A percentile compares a stretch with the other conserved stretches of the same genome.
phyloP scores from a whole-genome alignment of 1,140 invertebrate genomes.

The Halesus radiatus region DNA sequence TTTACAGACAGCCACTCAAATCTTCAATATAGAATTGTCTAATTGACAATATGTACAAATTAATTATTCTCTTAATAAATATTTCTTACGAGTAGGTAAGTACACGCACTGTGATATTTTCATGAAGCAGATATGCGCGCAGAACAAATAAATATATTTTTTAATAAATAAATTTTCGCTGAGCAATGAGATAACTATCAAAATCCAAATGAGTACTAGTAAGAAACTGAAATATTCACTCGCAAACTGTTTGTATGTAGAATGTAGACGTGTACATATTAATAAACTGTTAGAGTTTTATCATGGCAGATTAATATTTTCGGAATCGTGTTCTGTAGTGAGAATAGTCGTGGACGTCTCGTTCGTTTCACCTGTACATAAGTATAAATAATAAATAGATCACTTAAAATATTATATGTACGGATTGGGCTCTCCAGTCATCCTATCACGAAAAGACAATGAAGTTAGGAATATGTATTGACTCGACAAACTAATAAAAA shows the following conservation, averaged over 20 bases:
- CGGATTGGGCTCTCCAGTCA: neutral
- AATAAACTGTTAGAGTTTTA: too few relatives aligned
- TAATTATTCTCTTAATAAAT: neutral
- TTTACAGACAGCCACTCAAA: slow-evolving; percentile 1
- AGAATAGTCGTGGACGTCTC: neutral
- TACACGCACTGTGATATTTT: neutral
- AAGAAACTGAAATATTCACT: too few relatives aligned
- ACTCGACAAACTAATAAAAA: neutral
- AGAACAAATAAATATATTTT: neutral
- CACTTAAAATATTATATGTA: slow-evolving; percentile 2
- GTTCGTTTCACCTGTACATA: neutral
- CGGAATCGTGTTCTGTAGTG: too few relatives aligned
- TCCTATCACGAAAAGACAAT: neutral
- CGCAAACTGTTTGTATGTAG: too few relatives aligned
- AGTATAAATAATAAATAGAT: slow-evolving; percentile 38
- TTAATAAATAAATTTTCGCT: neutral
- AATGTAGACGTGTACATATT: too few relatives aligned
- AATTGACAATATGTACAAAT: slow-evolving; percentile 20
- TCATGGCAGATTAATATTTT: too few relatives aligned
- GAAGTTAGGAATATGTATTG: slow-evolving; percentile 12
- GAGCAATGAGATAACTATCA: neutral
- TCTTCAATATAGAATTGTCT: slow-evolving; percentile 5
- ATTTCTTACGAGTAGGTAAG: neutral
- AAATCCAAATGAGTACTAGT: neutral
- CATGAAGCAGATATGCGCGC: neutral